Evolutionary conservation across 2,888 invertebrate genomes (phyloP).

Genomic region (Cabera pusaria): DNA sequence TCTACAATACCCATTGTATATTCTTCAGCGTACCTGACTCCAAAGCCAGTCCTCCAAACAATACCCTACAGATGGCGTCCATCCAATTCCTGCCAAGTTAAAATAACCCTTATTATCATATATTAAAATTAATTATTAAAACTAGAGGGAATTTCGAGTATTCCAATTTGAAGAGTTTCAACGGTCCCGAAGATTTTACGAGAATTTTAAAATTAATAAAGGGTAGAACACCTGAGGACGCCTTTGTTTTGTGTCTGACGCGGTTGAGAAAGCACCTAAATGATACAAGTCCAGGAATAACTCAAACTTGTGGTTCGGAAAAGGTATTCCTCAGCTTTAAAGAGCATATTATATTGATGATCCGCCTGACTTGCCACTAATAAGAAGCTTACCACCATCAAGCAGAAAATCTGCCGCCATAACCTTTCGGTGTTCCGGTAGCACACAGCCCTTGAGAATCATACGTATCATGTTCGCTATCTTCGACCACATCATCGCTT

Average conservation of each 20-base stretch:
- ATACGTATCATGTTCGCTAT: no score
- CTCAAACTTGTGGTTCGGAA: no score
- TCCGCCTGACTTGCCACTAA: no score
- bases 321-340: no score
- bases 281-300: background rate
- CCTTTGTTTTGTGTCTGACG: background rate
- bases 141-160: conserved; percentile 37
- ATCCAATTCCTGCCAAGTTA: conserved; percentile 47
- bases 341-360: no score
- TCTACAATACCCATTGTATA: conserved; percentile 4
- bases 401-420: no score
- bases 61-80: conserved; percentile 44
- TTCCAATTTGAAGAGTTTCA: conserved; percentile 43
- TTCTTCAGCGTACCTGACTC: conserved; percentile 15
- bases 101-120: conserved; percentile 61
- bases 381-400: no score
- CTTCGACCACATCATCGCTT: no score
- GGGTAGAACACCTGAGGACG: conserved; percentile 19
- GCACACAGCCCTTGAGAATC: no score
- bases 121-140: conserved; percentile 67
- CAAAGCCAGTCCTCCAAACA: conserved; percentile 32
- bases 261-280: background rate
- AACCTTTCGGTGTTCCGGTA: no score
- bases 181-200: conserved; percentile 31
- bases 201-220: conserved; percentile 27